These are phyloP conservation scores for Cataglyphis rosenhaueri DNA, from an alignment of 2,888 invertebrate genomes.

Conservation along the genomic window DNA sequence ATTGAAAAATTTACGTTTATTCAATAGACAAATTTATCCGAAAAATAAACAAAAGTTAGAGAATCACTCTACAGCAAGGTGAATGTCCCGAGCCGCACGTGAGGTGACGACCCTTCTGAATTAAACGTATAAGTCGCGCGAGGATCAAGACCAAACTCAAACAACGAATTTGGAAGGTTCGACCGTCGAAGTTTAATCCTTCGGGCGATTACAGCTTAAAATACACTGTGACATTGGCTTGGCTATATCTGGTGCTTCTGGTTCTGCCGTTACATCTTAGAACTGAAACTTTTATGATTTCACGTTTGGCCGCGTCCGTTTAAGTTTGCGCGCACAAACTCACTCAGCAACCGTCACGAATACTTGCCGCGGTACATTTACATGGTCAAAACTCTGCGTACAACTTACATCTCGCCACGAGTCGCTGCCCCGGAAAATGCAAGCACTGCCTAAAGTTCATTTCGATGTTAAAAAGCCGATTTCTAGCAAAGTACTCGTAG, in stretches of 20 bases:
- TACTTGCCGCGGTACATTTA: conserved; percentile 35
- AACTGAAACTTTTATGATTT: conserved; percentile 68
- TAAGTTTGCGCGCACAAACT: conserved; percentile 60
- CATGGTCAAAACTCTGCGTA: conserved; percentile 31
- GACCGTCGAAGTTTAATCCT: conserved; percentile 32
- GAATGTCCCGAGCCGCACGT: background rate
- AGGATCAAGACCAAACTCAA: conserved; percentile 35
- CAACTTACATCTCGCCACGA: conserved; percentile 28
- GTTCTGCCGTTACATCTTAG: conserved; percentile 31
- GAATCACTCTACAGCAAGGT: background rate
- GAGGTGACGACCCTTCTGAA: background rate
- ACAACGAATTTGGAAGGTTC: conserved; percentile 32
- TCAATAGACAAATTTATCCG: background rate
- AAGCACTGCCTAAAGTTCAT: conserved; percentile 22
- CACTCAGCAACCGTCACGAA: conserved; percentile 23
- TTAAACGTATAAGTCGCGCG: conserved; percentile 27
- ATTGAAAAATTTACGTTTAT: background rate
- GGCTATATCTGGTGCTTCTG: conserved; percentile 4
- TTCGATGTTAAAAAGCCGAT: background rate
- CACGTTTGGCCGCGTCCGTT: conserved; percentile 62
- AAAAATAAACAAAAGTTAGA: background rate
- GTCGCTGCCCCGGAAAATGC: background rate
- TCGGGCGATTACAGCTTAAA: conserved; percentile 38
- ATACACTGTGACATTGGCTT: conserved; percentile 39
- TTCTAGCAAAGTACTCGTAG: background rate